Evolutionary conservation across 2,113 vertebrate genomes (phyloP), one percentile per base, ranked within the genome.

Genomic region (Trematomus loennbergii): DNA sequence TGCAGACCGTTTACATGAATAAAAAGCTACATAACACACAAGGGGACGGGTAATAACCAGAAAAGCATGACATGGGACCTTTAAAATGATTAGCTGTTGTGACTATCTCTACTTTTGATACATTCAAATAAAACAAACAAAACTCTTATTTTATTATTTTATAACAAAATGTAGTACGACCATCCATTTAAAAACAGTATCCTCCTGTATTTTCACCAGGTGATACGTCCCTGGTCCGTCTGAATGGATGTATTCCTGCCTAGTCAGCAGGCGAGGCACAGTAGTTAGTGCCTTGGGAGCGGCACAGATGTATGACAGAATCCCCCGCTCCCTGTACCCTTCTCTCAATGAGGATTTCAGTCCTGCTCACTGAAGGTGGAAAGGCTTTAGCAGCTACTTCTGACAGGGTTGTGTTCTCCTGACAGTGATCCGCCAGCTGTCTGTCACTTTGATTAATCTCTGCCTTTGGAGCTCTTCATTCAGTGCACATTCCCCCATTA

Each of bases 401-500:
- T 69, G 83, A 88, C 71, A 22, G 55, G 71, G n/a, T 57, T 11
- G 22, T 53, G 77, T 72, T 81, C 77, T 81, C 68, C 40, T 72
- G 64, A 82, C 81, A 75, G 25, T 70, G 81, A 87, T 81, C 54
- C 3, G 9, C 83, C 61, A 74, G 85, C 84, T 81, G 82, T 62
- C 66, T 66, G 45, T 69, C 71, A 64, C 77, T 88, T 82, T 87
- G 87, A 88, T 85, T 78, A 66, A 86, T 78, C 72, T 72, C 77
- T 78, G 15, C 53, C 46, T 83, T 84, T 71, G 64, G 54, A 79
- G 33, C 74, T 69, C 46, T 68, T 60, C 52, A 78, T 68, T 87
- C 62, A 36, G 50, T 33, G 13, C 43, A 17, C 64, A n/a, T 67
- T 43, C 48, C 52, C n/a, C 43, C 68, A 55, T 55, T 20, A 12